Conservation (phyloP, 1,140 invertebrate genomes). For the Spodoptera litura region DNA sequence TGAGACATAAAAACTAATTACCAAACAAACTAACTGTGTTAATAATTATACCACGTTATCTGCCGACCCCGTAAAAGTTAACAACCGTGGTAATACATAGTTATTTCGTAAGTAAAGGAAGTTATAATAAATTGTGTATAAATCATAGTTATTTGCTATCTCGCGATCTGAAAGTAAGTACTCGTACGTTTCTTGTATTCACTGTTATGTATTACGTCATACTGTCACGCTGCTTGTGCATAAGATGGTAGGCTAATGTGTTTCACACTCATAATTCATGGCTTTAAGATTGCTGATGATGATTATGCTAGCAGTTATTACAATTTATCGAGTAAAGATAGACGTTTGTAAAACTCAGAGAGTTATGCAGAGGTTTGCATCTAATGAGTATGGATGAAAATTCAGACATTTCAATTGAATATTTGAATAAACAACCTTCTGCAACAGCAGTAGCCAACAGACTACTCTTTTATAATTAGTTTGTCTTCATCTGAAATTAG, state of each 20-base stretch:
- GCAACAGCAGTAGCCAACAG: too few species aligned
- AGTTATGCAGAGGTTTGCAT: too few species aligned
- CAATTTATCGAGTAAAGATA: not conserved
- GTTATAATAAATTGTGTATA: slow-evolving; percentile 26
- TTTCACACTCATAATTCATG: too few species aligned
- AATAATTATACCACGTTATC: slow-evolving; percentile 29
- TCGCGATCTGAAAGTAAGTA: slow-evolving; percentile 4
- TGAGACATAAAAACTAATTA: slow-evolving; percentile 30
- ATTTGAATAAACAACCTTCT: too few species aligned
- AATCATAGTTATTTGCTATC: slow-evolving; percentile 39
- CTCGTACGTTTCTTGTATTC: not conserved
- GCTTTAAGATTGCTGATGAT: too few species aligned
- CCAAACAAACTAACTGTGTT: slow-evolving; percentile 24
- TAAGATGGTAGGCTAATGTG: slow-evolving; percentile 2
- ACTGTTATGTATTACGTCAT: slow-evolving; percentile 28
- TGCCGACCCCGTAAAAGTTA: slow-evolving; percentile 41
- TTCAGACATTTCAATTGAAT: too few species aligned
- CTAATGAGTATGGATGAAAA: too few species aligned
- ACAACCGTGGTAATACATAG: slow-evolving; percentile 28
- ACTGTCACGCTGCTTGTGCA: not conserved
- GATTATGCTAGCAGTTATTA: too few species aligned
- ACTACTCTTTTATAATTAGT: too few species aligned
- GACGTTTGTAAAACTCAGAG: not conserved
- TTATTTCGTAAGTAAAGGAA: slow-evolving; percentile 34
- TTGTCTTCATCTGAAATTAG: too few species aligned